Evolutionary conservation across 2,113 vertebrate genomes (phyloP), one percentile per base, ranked within the genome.

Genomic region (Otolemur garnettii): DNA sequence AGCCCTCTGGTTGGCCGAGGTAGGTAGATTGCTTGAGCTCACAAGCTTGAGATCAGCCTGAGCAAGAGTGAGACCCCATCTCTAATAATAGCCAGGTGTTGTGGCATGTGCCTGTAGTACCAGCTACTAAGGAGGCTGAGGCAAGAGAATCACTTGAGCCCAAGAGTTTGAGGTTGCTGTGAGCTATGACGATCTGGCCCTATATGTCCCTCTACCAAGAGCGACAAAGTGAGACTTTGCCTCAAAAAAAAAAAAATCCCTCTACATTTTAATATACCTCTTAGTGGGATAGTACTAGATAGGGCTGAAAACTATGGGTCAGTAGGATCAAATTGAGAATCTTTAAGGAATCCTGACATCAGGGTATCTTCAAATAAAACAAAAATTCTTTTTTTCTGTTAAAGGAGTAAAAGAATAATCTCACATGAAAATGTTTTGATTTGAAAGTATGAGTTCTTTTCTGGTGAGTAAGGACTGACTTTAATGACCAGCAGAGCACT

Each of bases 351-450:
- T 35, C 68, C 77, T 90, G 15, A 81, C 13, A 87, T 68, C 10
- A 57, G 72, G 59, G 26, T 91, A 35, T 28, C 28, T 78, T 91
- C 24, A 77, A 59, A 78, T 87, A 74, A 78, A 69, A 30, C 28
- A 64, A 28, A 90, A 64, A 62, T 57, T 11, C 9, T 60, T 91
- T 53, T 50, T 85, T 88, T 80, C 18, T 21, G 17, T 90, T 15
- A 64, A 69, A 92, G 21, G 17, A 57, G 57, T 42, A 78, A 72
- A 87, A 83, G 26, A 82, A 22, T 45, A 74, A 87, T 26, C 74
- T 86, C 45, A 14, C 30, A 12, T 91, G 64, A 91, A 91, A 87
- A 22, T 38, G 79, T 12, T 87, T 59, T 35, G 42, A 95, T 83
- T 80, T 90, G 57, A 96, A 85, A 53, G 24, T 42, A 45, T 69